Percentiles rank a stretch among this genome's conserved stretches.
Conservation (phyloP, 2,888 invertebrate species). For the Pheosia tremula region DNA sequence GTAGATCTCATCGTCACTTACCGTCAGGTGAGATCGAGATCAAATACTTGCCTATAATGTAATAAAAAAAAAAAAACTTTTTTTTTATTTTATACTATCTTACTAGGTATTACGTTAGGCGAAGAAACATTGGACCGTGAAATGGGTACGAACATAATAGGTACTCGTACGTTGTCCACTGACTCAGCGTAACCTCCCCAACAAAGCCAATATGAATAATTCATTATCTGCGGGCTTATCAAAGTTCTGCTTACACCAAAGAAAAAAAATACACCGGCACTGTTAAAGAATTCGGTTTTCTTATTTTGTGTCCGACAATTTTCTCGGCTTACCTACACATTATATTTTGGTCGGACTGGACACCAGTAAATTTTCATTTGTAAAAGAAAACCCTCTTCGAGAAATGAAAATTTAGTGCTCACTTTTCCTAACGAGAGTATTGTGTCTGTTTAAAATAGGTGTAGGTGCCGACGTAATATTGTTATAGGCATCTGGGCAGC, state of each 20-base stretch:
- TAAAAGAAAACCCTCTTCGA: constrained; percentile 5
- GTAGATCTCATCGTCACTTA: no score
- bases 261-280: background rate
- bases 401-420: constrained; percentile 7
- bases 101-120: background rate
- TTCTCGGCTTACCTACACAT: background rate
- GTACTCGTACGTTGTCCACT: constrained; percentile 1
- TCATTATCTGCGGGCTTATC: constrained; percentile 11
- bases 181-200: constrained; percentile 9
- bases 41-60: no score
- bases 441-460: no score
- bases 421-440: no score
- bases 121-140: background rate
- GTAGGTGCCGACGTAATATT: no score
- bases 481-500: no score
- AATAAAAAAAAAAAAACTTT: no score
- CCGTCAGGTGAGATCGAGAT: no score
- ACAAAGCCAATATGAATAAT: constrained; percentile 16
- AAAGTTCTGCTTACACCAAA: constrained; percentile 14
- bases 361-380: constrained; percentile 15
- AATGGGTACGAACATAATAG: background rate
- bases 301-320: background rate
- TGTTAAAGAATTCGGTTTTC: background rate
- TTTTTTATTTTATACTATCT: no score
- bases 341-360: background rate